Percentiles rank a stretch among this genome's conserved stretches.
These are phyloP conservation scores for Acanthurus tractus DNA, from an alignment of 2,797 vertebrate genomes.

Conservation along the genomic window DNA sequence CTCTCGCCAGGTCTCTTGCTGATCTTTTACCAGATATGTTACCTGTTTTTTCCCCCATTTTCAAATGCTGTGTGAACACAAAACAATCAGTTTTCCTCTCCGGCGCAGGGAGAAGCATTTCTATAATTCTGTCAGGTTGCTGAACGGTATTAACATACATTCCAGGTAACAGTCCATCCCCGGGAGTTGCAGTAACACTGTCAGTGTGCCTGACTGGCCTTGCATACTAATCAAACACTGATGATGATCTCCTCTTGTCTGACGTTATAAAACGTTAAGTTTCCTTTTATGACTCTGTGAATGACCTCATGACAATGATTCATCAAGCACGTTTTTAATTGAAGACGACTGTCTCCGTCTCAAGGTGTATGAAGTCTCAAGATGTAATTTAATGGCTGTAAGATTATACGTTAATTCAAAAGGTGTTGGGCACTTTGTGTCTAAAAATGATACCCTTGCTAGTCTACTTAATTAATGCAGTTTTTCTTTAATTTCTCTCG, in stretches of 20 bases:
- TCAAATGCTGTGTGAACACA: conserved; percentile 30
- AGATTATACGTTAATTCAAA: conserved; percentile 59
- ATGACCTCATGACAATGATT: conserved; percentile 55
- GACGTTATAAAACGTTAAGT: conserved; percentile 41
- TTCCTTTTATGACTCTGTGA: conserved; percentile 52
- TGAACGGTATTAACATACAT: conserved; percentile 42
- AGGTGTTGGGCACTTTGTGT: conserved; percentile 40
- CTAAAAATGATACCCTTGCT: conserved; percentile 37
- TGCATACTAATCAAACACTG: conserved; percentile 50
- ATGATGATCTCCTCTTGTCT: conserved; percentile 52
- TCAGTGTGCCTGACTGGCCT: conserved; percentile 17
- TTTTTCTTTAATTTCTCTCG: conserved; percentile 53
- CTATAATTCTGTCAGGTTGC: conserved; percentile 34
- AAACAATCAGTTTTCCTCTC: conserved; percentile 30
- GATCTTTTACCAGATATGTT: conserved; percentile 39
- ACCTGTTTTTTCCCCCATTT: conserved; percentile 11
- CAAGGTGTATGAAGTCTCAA: conserved; percentile 43
- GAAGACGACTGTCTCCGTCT: conserved; percentile 45
- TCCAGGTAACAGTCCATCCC: conserved; percentile 35
- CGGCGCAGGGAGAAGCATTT: conserved; percentile 9
- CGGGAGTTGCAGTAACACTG: conserved; percentile 19
- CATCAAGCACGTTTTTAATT: conserved; percentile 56
- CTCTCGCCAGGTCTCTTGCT: conserved; percentile 1
- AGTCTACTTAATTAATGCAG: conserved; percentile 52
- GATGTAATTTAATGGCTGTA: conserved; percentile 49